These are phyloP conservation scores for Caenorhabditis virilis DNA, from an alignment of 2,888 invertebrate species.

Conservation along the genomic window DNA sequence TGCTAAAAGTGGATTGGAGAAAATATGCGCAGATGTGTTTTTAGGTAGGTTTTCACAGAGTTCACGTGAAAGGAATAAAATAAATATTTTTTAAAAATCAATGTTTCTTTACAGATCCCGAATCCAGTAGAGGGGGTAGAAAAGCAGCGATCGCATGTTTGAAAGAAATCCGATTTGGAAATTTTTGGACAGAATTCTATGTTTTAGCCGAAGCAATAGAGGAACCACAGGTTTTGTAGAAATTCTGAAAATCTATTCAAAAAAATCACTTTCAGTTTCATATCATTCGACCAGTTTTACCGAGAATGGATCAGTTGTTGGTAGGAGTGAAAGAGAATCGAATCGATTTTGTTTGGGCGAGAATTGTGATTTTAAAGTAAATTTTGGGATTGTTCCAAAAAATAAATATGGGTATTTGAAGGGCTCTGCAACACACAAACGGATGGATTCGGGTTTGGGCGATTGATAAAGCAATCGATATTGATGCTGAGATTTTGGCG, in stretches of 20 bases:
- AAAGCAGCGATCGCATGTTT: conserved; percentile 47
- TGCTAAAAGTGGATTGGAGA: not conserved
- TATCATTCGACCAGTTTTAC: conserved; percentile 43
- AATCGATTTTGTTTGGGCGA: conserved; percentile 28
- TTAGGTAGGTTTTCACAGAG: not conserved
- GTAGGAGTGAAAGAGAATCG: conserved; percentile 7
- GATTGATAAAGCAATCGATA: conserved; percentile 36
- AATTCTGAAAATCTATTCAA: too few species aligned
- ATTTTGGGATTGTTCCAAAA: not conserved
- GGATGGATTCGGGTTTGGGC: conserved; percentile 60
- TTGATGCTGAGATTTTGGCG: conserved; percentile 15
- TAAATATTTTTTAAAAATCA: not conserved
- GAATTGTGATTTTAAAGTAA: conserved; percentile 24
- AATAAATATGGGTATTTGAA: conserved; percentile 4
- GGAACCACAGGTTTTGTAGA: too few species aligned
- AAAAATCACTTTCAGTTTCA: too few species aligned
- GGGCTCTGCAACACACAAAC: conserved; percentile 50
- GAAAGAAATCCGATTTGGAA: conserved; percentile 20
- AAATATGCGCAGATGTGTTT: not conserved
- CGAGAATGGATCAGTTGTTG: conserved; percentile 26
- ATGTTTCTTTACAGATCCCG: conserved; percentile 20
- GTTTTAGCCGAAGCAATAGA: conserved; percentile 46
- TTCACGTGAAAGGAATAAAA: not conserved
- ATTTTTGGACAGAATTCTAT: conserved; percentile 35
- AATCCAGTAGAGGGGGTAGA: conserved; percentile 32